Conservation (phyloP, 2,888 invertebrate species). For the Polyommatus icarus region DNA sequence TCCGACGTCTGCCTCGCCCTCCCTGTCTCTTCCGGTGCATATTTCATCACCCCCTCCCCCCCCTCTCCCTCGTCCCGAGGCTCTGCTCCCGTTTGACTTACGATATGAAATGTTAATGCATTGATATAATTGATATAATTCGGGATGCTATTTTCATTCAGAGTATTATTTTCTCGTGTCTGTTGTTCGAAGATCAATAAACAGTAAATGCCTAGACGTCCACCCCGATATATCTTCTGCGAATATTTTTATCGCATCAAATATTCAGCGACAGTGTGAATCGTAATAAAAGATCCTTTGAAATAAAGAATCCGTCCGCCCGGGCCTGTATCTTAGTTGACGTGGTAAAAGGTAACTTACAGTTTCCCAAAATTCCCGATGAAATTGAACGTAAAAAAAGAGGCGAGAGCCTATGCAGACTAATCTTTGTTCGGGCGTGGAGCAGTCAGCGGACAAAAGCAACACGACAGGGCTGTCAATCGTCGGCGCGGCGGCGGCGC, state of each 20-base stretch:
- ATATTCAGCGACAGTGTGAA: not conserved
- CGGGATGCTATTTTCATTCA: constrained; percentile 66
- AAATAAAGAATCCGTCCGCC: not conserved
- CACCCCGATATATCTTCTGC: not conserved
- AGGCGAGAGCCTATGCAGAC: constrained; percentile 56
- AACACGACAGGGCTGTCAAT: constrained; percentile 61
- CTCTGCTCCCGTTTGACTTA: constrained; percentile 72
- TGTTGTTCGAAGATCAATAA: not conserved
- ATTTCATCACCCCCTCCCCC: constrained; percentile 37
- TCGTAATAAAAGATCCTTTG: not conserved
- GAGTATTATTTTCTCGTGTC: constrained; percentile 10
- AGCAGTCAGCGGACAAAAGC: constrained; percentile 51
- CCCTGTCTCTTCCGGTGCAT: constrained; percentile 50
- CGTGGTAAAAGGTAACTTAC: constrained; percentile 3
- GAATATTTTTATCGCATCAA: not conserved
- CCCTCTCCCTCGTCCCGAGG: constrained; percentile 62
- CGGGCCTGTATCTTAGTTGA: not conserved
- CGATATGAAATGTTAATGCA: constrained; percentile 80
- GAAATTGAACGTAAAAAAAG: constrained; percentile 44
- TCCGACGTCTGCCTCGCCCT: constrained; percentile 70
- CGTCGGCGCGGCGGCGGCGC: constrained; percentile 39
- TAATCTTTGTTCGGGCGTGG: constrained; percentile 57
- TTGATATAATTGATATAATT: constrained; percentile 80
- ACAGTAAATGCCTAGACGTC: not conserved
- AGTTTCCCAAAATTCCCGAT: constrained; percentile 12